These are phyloP conservation scores for Fulica atra DNA, from an alignment of 2,113 vertebrate species.

Conservation along the genomic window DNA sequence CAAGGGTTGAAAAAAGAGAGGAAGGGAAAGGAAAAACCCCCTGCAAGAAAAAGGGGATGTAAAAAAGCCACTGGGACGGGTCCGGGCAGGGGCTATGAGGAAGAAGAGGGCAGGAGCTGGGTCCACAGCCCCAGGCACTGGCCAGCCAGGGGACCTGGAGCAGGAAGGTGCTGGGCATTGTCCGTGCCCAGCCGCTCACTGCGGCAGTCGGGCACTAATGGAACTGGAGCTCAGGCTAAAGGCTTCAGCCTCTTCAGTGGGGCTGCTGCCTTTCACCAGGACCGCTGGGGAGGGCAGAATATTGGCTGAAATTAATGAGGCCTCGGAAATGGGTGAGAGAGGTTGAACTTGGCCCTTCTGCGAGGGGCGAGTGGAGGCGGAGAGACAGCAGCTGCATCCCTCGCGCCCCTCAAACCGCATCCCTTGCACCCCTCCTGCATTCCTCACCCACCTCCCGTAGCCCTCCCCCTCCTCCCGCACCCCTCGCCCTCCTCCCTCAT, in stretches of 20 bases:
- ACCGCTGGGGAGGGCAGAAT: neutral
- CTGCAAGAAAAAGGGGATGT: neutral
- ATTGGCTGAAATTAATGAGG: neutral
- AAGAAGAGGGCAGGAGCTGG: neutral
- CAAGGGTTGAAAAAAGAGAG: neutral
- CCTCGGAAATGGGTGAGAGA: neutral
- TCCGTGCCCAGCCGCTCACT: neutral
- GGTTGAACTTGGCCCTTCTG: neutral
- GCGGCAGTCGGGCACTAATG: neutral
- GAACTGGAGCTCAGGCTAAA: neutral
- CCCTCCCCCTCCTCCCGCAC: too few relatives aligned
- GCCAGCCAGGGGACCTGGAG: neutral
- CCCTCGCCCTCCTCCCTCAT: too few relatives aligned
- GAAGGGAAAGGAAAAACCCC: too few relatives aligned
- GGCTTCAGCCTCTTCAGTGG: neutral
- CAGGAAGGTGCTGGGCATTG: neutral
- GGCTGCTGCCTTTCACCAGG: neutral
- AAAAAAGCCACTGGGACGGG: neutral
- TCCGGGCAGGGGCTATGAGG: neutral
- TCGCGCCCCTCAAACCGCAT: fast-evolving
- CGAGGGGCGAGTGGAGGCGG: fast-evolving
- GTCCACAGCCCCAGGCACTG: neutral
- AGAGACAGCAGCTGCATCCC: neutral
- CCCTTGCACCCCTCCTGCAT: neutral
- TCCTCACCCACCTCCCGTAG: too few relatives aligned